Base-by-base conservation (phyloP, 2,888 invertebrate species). In the Ernsta delagoae region DNA sequence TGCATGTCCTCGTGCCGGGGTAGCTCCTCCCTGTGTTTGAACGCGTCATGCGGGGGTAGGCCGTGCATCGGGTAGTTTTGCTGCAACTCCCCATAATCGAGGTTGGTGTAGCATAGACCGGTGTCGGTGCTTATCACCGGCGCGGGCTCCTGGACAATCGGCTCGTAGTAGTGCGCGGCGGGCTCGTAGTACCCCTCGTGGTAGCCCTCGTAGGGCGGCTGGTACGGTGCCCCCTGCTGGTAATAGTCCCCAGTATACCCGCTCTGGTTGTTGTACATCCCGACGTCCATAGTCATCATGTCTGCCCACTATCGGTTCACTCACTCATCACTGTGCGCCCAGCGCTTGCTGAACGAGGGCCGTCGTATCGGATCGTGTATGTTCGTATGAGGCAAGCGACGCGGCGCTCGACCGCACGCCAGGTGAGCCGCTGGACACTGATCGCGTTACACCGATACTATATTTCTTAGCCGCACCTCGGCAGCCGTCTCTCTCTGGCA, bases 61-160 rank as follows among this genome's bases (percentile, higher is more conserved):
- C 94, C 86, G 72, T 95, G 94, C 57, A 94, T 89, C 41, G 94
- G 94, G 70, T 94, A 94, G 71, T 87, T 87, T 41, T 93, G 86
- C 77, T 90, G 90, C 69, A 89, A 73, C 71, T 94, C 81, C 4
- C 95, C 95, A 79, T 97, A 97, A 86, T 98, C 98, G 78, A 98
- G 89, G 85, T 98, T 98, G 0, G 98, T 98, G 85, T 98, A 98
- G 85, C 98, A 97, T 70, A 98, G 93, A 0, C 98, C 98, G 54
- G 97, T 96, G 80, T 97, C 97, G 0, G 97, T 96, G 81, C 96
- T 97, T 76, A 98, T 97, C 59, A 97, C 97, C 11, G 96, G 95
- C 3, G 95, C 90, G 0, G 94, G 85, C 64, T 91, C 90, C 36
- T 89, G 85, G 62, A 93, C 80, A 65, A 94, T 82, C 6, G 90